Base-by-base conservation (phyloP, 2,888 invertebrate species). In the Parnassius mnemosyne region DNA sequence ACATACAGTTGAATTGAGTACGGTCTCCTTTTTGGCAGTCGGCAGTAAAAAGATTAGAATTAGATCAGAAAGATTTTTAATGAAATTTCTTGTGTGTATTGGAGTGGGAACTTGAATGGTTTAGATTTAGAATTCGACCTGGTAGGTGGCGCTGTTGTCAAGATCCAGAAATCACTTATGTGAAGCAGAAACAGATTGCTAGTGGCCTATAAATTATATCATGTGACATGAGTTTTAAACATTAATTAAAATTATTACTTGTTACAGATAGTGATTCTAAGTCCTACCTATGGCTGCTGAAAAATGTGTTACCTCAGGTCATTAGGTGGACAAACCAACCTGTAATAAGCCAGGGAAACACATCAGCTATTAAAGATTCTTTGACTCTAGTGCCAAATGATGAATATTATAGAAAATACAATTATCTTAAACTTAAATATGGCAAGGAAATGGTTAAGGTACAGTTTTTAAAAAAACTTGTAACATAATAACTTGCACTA, bases 361-460 rank as follows among this genome's bases (percentile, higher is more conserved):
- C 57, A 46, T 50, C 54, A 25, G 71, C 65, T 44, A 83, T 82
- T 57, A 83, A 69, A 61, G 84, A 89, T 66, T 97, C 97, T 0
- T 84, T 97, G 52, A 87, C 91, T 62, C 87, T 96, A 49, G 87
- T 98, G 3, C 86, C 93, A 11, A 80, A 93, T 11, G 95, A 95
- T 66, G 88, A 92, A 64, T 98, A 98, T 80, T 94, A 94, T 73
- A 76, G 81, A 41, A 89, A 95, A 64, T 98, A 98, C 78, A 94
- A 94, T 72, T 74, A 92, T 34, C 84, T 98, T 10, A 98, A 98
- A 80, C 76, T 88, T 1, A 97, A 95, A 81, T 96, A 98, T 93
- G 96, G 96, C 0, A 88, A 92, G 63, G 88, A 94, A 65, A 93
- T 97, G 79, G 93, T 96, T 10, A 92, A 95, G 92, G 96, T 95